phyloP scores from a whole-genome alignment of 2,888 invertebrate genomes.

The Phyllotreta cruciferae region DNA sequence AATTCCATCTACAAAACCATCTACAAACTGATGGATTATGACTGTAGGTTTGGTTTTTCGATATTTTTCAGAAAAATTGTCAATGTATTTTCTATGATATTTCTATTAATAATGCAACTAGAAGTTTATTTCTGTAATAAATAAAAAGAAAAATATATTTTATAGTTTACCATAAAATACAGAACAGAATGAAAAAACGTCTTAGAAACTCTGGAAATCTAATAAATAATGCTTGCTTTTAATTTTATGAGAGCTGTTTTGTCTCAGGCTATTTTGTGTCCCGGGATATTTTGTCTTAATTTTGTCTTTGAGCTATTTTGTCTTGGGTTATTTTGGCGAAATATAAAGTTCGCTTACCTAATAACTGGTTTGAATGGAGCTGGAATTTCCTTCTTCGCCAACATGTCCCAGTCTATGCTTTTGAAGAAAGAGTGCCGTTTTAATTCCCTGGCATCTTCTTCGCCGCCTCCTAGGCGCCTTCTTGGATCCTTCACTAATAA shows the following conservation, averaged over 20 bases:
- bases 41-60: too few species aligned
- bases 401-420: constrained; percentile 82
- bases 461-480: constrained; percentile 85
- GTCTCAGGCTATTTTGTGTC: neutral
- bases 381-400: constrained; percentile 76
- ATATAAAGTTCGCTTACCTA: constrained; percentile 55
- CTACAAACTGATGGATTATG: too few species aligned
- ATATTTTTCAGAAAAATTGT: too few species aligned
- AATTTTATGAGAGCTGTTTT: constrained; percentile 9
- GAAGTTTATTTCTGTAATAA: too few species aligned
- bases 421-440: constrained; percentile 90
- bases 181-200: neutral
- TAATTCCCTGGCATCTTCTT: constrained; percentile 84
- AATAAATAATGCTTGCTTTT: neutral
- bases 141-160: too few species aligned
- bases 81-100: too few species aligned
- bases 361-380: constrained; percentile 94
- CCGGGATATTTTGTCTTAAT: neutral
- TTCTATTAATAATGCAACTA: too few species aligned
- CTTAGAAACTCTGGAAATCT: constrained; percentile 1
- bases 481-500: constrained; percentile 91
- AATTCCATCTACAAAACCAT: too few species aligned
- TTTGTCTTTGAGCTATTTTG: neutral
- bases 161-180: neutral
- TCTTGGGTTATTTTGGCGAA: neutral